Base-by-base conservation (phyloP, 2,888 invertebrate genomes). In the Cylindroiulus punctatus region DNA sequence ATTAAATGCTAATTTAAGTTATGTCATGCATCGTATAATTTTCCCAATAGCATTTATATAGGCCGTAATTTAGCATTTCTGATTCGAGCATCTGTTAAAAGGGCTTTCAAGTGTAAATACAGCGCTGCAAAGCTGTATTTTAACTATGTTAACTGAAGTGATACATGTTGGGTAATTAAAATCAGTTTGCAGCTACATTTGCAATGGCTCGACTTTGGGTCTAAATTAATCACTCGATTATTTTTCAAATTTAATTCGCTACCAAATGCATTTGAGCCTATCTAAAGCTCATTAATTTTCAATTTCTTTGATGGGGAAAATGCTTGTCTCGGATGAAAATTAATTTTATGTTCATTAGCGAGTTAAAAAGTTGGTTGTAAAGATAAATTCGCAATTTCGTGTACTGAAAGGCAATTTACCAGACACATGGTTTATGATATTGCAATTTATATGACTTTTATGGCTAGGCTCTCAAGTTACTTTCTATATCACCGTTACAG, bases 311-410 rank as follows among this genome's bases (percentile, higher is more conserved):
- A 26, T 65, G 47, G 65, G 65, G 19, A 65, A 65, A 52, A 52
- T 52, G 0, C 65, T 10, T 65, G 65, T 65, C 26, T 26, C 65
- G 26, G 26, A 22, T 7, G 26, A 22, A 65, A 65, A 65, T 65
- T 65, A 65, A 65, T 65, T 22, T 65, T 65, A 57, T 57, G 19
- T 65, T 65, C 65, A 65, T 26, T 26, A 26, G 26, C 65, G 65
- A 65, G 65, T 65, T 65, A 26, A 65, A 65, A 65, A 65, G 19
- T 65, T 65, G 65, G 65, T 65, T 26, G 26, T 65, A 65, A 22
- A 65, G 22, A 65, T 65, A 65, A 22, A 65, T 19, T 65, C 12
- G 26, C 8, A 65, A 26, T 65, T 65, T 26, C 65, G 26, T 65
- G 10, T 26, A 65, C 22, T 65, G 26, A 65, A 65, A 65, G 65